Base-by-base conservation (phyloP, 1,140 invertebrate genomes). In the Plutomurus gul region DNA sequence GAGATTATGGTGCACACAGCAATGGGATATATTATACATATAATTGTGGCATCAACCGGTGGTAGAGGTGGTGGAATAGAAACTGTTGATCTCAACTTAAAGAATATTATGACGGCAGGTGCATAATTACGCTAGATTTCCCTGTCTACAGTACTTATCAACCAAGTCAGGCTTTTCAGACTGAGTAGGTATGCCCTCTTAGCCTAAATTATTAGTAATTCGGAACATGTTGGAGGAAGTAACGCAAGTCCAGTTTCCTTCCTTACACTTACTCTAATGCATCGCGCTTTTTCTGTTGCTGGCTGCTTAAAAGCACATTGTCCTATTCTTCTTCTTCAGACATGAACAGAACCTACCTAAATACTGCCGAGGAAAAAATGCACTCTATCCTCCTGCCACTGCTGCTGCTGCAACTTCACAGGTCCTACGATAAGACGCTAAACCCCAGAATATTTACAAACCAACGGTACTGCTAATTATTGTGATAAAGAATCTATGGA, bases 121-220 rank as follows among this genome's bases (percentile, higher is more conserved):
- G 56, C 56, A 65, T 36, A 65, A 65, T 65, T 65, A 65, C 27
- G 56, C 25, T 46, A 73, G 37, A 73, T 73, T 73, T 73, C 70
- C 37, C 70, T 73, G 37, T 73, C 70, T 46, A 73, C 36, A 72
- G 27, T 73, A 40, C 43, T 73, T 46, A 73, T 43, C 27, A 40
- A 39, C 18, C 37, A 40, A 46, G 56, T 33, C 56, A 65, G 70
- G 22, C 70, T 70, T n/a, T 46, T 40, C 18, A 13, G 37, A 65
- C 27, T 65, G 56, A 33, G 49, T 40, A 25, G 25, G 47, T 51
- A 30, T 71, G 77, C 46, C 77, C 77, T 78, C 40, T 30, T 78
- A 71, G 46, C 77, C 77, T 78, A 78, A 78, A 78, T 78, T 78
- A n/a, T n/a, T n/a, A n/a, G n/a, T n/a, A 73, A 73, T 74, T 74